Conservation (phyloP, 2,888 invertebrate genomes). For the Neoascia interrupta region DNA sequence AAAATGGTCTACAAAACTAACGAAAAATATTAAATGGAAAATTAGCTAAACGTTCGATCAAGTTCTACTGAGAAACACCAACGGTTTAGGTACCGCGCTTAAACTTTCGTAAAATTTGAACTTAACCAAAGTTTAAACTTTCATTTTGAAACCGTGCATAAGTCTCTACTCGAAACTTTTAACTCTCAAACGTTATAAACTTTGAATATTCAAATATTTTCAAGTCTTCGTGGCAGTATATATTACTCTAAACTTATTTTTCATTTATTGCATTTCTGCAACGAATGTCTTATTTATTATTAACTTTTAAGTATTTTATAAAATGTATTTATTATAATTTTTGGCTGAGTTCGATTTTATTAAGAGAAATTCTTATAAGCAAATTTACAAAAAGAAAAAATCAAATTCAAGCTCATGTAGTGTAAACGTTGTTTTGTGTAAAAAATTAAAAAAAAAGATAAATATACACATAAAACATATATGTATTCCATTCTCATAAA, state of each 20-base stretch:
- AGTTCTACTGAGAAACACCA: too few relatives aligned
- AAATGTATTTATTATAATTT: slow-evolving; percentile 5
- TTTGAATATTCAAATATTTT: too few relatives aligned
- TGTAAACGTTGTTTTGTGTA: slow-evolving; percentile 66
- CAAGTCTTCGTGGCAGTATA: slow-evolving; percentile 2
- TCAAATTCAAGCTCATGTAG: slow-evolving; percentile 62
- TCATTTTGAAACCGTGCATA: too few relatives aligned
- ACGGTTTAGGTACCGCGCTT: too few relatives aligned
- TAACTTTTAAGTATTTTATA: slow-evolving; percentile 19
- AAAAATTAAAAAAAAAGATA: neutral
- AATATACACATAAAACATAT: slow-evolving; percentile 42
- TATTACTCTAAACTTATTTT: slow-evolving; percentile 10
- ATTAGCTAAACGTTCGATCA: too few relatives aligned
- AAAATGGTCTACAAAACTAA: too few relatives aligned
- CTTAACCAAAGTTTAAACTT: too few relatives aligned
- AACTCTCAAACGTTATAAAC: too few relatives aligned
- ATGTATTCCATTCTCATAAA: too few relatives aligned
- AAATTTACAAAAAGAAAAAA: slow-evolving; percentile 21
- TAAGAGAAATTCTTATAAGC: neutral
- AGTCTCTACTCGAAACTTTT: too few relatives aligned
- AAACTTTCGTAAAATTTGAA: too few relatives aligned
- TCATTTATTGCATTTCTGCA: neutral
- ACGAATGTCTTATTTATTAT: slow-evolving; percentile 4
- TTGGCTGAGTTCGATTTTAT: slow-evolving; percentile 40
- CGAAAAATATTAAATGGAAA: too few relatives aligned